Evolutionary conservation across 2,888 invertebrate species (phyloP), one percentile per base, ranked within the genome.

Genomic region (Nymphalis c-album): DNA sequence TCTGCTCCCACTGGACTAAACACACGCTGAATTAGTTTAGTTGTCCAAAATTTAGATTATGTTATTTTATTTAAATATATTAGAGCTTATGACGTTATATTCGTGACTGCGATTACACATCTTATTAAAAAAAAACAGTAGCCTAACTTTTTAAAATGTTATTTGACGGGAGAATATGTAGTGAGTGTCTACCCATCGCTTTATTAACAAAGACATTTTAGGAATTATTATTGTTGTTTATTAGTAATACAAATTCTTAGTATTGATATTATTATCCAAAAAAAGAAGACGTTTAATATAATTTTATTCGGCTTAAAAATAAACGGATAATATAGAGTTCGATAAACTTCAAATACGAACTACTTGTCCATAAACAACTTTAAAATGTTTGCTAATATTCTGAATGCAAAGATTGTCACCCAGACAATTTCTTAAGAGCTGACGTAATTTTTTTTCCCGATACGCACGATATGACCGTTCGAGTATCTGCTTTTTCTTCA

Each of bases 1-100:
- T 97, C 87, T 96, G 95, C 79, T 96, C 95, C 96, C 97, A 97
- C 89, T 97, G 97, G 67, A 97, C 97, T 96, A 85, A 74, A 83
- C 91, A 75, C 70, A 76, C 75, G 67, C 68, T 68, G 60, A 60
- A 71, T 74, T 73, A 75, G 60, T 58, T 60, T 64, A 40, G 16
- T 22, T 31, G 47, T n/a, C 22, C 40, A 13, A 40, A 40, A 2
- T 4, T 13, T 1, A 10, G 35, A 40, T 8, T 1, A 10, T 8
- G 35, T 8, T 10, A 35, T 40, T 40, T 8, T 8, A 10, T 40
- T 40, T 31, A 31, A 31, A 5, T 31, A 31, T 31, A 10, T 40
- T 40, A 10, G 10, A 8, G 10, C 10, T 40, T 40, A 13, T 40
- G 13, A 13, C 4, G 40, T 40, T 2, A 40, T 40, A 40, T 40